phyloP scores from a whole-genome alignment of 2,888 invertebrate species.

The Steinernema hermaphroditum region DNA sequence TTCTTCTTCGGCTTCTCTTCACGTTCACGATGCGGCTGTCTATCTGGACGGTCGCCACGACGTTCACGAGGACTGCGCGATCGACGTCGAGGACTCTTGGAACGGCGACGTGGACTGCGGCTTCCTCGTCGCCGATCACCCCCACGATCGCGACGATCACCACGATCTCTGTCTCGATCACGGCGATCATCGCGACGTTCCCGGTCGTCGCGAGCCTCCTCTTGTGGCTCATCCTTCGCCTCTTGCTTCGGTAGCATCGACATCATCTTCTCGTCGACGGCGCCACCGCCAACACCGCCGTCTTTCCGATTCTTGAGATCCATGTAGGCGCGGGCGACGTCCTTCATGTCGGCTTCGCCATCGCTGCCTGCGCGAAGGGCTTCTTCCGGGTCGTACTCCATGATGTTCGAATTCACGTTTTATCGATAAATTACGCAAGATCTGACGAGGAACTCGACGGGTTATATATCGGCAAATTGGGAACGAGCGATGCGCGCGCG shows the following conservation, averaged over 20 bases:
- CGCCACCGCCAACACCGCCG: slow-evolving; percentile 29
- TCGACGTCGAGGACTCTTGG: too few species aligned
- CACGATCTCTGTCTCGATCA: too few species aligned
- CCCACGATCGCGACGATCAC: slow-evolving; percentile 44
- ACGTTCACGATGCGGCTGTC: slow-evolving; percentile 35
- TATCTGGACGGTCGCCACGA: slow-evolving; percentile 27
- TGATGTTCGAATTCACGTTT: too few species aligned
- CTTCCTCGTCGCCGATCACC: slow-evolving; percentile 35
- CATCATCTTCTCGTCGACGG: slow-evolving; percentile 19
- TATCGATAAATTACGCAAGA: too few species aligned
- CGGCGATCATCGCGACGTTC: too few species aligned
- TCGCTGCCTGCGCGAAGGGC: slow-evolving; percentile 32
- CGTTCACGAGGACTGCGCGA: slow-evolving; percentile 32
- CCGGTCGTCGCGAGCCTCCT: slow-evolving; percentile 36
- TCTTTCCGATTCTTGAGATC: slow-evolving; percentile 45
- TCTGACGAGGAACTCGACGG: too few species aligned
- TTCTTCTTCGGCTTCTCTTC: slow-evolving; percentile 50
- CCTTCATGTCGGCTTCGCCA: slow-evolving; percentile 36
- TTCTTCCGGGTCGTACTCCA: slow-evolving; percentile 35
- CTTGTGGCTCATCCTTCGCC: slow-evolving; percentile 27
- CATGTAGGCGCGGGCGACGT: slow-evolving; percentile 33
- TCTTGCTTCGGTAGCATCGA: slow-evolving; percentile 14
- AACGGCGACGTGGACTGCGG: slow-evolving; percentile 21
- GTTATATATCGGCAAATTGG: too few species aligned
- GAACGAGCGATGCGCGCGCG: too few species aligned